Evolutionary conservation across 2,113 vertebrate genomes (phyloP).

Genomic region (Paralichthys olivaceus): DNA sequence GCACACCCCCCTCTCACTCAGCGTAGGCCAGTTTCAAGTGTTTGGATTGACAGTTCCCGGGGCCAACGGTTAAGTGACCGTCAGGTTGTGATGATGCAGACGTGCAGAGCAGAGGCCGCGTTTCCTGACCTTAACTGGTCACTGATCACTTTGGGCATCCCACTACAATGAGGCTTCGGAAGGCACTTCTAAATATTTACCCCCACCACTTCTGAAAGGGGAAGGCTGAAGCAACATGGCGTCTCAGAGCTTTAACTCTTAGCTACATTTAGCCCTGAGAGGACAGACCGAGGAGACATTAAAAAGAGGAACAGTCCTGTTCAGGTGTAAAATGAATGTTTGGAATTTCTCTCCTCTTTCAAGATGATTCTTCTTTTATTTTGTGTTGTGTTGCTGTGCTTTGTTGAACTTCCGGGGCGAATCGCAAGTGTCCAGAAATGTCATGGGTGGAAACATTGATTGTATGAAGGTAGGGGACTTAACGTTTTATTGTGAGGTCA

Average conservation of each 20-base stretch:
- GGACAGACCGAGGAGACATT: background rate
- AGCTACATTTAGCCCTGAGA: conserved; percentile 1
- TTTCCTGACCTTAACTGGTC: background rate
- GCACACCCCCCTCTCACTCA: conserved; percentile 48
- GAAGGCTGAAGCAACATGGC: conserved; percentile 11
- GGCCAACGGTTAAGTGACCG: conserved; percentile 48
- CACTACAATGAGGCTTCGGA: background rate
- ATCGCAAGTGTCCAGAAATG: background rate
- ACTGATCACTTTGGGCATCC: background rate
- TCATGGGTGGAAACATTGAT: background rate
- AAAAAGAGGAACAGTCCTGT: background rate
- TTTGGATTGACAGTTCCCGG: conserved; percentile 35
- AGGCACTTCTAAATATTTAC: conserved; percentile 1
- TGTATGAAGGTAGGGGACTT: background rate
- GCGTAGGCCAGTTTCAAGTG: conserved; percentile 29
- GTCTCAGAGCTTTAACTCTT: conserved; percentile 7
- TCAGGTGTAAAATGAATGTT: conserved; percentile 46
- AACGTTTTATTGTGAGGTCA: background rate
- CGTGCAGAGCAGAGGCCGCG: conserved; percentile 17
- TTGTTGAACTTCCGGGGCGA: conserved; percentile 16
- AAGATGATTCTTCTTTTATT: conserved; percentile 1
- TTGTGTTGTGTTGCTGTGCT: conserved; percentile 55
- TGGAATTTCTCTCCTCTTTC: conserved; percentile 11
- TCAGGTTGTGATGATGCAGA: background rate
- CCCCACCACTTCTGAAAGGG: conserved; percentile 15